A percentile compares a stretch with the other conserved stretches of the same genome.
These are phyloP conservation scores for Epicauta chinensis DNA, from an alignment of 1,140 invertebrate species.

Conservation along the genomic window DNA sequence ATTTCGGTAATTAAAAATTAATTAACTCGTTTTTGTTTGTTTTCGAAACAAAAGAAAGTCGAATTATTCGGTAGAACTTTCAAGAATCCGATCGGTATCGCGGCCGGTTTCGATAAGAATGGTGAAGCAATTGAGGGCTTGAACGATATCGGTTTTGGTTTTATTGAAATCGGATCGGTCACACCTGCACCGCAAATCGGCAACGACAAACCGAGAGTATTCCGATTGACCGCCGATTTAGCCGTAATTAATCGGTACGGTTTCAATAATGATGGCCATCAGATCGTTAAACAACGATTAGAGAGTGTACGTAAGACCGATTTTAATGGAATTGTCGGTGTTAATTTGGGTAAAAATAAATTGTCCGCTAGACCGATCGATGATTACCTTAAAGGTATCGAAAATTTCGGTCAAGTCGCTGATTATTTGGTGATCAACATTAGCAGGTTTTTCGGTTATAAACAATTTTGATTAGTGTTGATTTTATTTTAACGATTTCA, in stretches of 20 bases:
- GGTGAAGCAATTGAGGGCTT: conserved; percentile 83
- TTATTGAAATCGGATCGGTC: conserved; percentile 94
- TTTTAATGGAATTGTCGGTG: conserved; percentile 59
- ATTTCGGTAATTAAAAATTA: no score
- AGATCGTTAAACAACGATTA: conserved; percentile 61
- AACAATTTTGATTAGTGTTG: conserved; percentile 1
- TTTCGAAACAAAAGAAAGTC: conserved; percentile 49
- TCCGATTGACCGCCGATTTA: conserved; percentile 74
- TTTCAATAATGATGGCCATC: conserved; percentile 94
- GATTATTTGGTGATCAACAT: conserved; percentile 90
- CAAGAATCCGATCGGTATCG: conserved; percentile 88
- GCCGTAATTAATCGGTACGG: conserved; percentile 95
- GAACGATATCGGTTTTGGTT: conserved; percentile 83
- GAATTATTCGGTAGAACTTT: conserved; percentile 67
- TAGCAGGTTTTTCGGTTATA: conserved; percentile 59
- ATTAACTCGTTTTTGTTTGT: no score
- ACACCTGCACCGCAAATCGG: conserved; percentile 89
- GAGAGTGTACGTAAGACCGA: conserved; percentile 43
- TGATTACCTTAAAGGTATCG: conserved; percentile 80
- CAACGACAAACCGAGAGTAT: conserved; percentile 88
- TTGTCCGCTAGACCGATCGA: conserved; percentile 59
- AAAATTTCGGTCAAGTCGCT: conserved; percentile 65
- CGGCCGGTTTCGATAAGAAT: conserved; percentile 98
- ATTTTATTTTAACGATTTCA: conserved; percentile 36
- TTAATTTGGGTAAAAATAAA: conserved; percentile 97